A percentile compares a stretch with the other conserved stretches of the same genome.
These are phyloP conservation scores for Apodemia duryi DNA, from an alignment of 2,888 invertebrate species.

Conservation along the genomic window DNA sequence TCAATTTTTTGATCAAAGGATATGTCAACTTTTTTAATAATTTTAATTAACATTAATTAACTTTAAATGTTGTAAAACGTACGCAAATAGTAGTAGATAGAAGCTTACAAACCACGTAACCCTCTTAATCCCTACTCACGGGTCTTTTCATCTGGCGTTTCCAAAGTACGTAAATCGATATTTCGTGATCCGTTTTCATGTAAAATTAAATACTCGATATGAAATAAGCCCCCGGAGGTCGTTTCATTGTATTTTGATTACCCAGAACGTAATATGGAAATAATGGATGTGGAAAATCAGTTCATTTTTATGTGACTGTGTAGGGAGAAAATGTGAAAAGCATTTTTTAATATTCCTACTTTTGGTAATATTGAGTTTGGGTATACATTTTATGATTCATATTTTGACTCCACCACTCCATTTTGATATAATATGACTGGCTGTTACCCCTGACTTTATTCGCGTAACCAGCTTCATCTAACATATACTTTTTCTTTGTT, in stretches of 20 bases:
- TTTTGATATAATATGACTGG: background rate
- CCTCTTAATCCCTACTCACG: background rate
- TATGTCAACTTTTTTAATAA: no score
- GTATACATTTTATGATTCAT: background rate
- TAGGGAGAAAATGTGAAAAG: background rate
- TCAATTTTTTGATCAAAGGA: no score
- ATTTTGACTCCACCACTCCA: background rate
- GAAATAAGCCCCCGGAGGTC: slow-evolving; percentile 29
- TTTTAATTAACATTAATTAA: no score
- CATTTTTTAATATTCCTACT: slow-evolving; percentile 3
- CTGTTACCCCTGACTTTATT: no score
- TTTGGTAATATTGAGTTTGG: background rate
- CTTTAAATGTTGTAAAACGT: background rate
- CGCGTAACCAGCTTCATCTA: no score
- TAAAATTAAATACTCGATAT: slow-evolving; percentile 30
- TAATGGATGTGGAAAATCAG: slow-evolving; percentile 30
- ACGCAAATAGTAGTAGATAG: background rate
- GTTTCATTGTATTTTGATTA: slow-evolving; percentile 31
- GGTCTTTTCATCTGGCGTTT: background rate
- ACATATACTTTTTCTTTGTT: no score
- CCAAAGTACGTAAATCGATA: slow-evolving; percentile 25
- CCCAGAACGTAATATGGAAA: slow-evolving; percentile 27
- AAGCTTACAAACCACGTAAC: no score
- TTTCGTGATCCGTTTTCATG: slow-evolving; percentile 24
- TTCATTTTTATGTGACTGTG: slow-evolving; percentile 5